These are phyloP conservation scores for Rhingia rostrata DNA, from an alignment of 2,888 invertebrate species.

Conservation along the genomic window DNA sequence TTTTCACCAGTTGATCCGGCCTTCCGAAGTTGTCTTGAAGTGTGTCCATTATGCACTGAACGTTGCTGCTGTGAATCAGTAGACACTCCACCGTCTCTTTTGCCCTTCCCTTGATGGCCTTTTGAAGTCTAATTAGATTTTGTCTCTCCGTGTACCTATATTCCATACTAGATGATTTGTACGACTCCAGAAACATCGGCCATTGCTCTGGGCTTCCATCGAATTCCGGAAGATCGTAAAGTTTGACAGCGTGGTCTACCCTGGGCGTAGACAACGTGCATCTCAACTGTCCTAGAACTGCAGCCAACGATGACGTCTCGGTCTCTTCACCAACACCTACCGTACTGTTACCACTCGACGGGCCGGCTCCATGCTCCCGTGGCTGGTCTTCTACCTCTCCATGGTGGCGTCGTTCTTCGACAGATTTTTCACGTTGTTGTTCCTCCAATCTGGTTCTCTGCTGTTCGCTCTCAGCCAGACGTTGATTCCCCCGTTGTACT, in stretches of 20 bases:
- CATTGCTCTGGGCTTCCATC: conserved; percentile 4
- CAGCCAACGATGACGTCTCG: neutral
- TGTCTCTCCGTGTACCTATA: conserved; percentile 18
- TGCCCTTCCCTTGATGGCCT: conserved; percentile 42
- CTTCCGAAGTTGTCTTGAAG: too few species aligned
- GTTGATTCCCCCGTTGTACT: conserved; percentile 4
- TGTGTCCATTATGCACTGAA: neutral
- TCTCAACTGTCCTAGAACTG: neutral
- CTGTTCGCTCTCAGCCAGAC: neutral
- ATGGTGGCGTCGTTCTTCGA: neutral
- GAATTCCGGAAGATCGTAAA: conserved; percentile 52
- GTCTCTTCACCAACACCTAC: neutral
- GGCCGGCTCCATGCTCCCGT: neutral
- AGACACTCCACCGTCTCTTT: conserved; percentile 48
- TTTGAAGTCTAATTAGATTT: conserved; percentile 33
- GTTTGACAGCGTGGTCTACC: neutral
- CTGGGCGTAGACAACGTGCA: neutral
- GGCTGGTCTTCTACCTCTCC: neutral
- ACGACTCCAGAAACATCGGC: conserved; percentile 39
- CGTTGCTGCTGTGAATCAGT: conserved; percentile 6
- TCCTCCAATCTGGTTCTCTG: neutral
- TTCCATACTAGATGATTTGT: conserved; percentile 2
- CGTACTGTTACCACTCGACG: neutral
- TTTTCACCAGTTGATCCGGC: too few species aligned
- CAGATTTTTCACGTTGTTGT: neutral